Conservation (phyloP, 2,888 invertebrate species). For the Mimumesa dahlbomi region DNA sequence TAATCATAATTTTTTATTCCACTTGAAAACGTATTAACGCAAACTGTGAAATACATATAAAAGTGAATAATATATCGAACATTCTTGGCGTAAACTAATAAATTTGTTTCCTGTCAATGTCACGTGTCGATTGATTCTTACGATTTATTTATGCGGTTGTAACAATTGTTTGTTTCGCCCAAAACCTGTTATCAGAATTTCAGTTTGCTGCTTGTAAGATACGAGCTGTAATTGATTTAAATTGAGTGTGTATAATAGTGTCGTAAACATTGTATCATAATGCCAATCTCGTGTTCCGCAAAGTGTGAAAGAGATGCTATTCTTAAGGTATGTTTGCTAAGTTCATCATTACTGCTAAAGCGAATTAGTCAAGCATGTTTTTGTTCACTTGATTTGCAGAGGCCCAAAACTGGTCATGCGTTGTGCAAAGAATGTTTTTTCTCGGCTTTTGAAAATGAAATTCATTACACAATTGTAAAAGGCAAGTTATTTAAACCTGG, state of each 20-base stretch:
- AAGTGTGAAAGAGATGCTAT: constrained; percentile 89
- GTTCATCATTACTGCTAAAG: background rate
- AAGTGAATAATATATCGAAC: too few relatives aligned
- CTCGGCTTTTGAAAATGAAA: constrained; percentile 95
- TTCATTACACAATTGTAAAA: constrained; percentile 93
- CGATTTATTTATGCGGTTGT: too few relatives aligned
- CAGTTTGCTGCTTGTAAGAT: too few relatives aligned
- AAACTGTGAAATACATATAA: background rate
- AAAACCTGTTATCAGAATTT: too few relatives aligned
- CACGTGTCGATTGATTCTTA: too few relatives aligned
- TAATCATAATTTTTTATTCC: constrained; percentile 78
- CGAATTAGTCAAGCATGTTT: too few relatives aligned
- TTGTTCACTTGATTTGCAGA: too few relatives aligned
- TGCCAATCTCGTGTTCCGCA: constrained; percentile 87
- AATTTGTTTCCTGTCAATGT: background rate
- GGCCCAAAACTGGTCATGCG: constrained; percentile 94
- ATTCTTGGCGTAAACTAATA: background rate
- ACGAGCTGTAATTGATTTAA: too few relatives aligned
- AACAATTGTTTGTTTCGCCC: too few relatives aligned
- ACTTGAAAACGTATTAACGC: background rate
- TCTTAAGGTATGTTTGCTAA: constrained; percentile 84
- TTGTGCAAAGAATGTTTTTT: constrained; percentile 98
- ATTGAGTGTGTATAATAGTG: background rate
- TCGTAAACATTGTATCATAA: constrained; percentile 73
- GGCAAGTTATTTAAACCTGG: constrained; percentile 91